Base-by-base conservation (phyloP, 2,797 vertebrate species). In the Coregonus suidteri region DNA sequence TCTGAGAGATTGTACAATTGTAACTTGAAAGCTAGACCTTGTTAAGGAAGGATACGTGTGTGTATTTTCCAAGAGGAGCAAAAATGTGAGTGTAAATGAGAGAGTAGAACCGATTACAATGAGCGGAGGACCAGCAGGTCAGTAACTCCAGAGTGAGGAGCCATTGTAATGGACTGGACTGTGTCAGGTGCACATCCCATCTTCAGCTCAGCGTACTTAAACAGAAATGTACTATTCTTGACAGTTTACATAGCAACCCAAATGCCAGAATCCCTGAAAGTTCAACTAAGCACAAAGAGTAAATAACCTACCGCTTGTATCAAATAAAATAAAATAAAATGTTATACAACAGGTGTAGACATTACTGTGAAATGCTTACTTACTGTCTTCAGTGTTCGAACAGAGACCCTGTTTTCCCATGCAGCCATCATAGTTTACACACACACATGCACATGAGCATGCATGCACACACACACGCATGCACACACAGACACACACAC, bases 171-270 rank as follows among this genome's bases (percentile, higher is more conserved):
- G 59, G n/a, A 64, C 59, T 64, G 59, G 16, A 15, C 16, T 54
- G 14, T 15, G 14, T 54, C 53, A 15, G 53, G 53, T 56, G 53
- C 5, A 18, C 53, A 56, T 56, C 14, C 41, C 41, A 47, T 47
- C 9, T 47, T 47, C 41, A 47, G 41, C 41, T 47, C 41, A 76
- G 4, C 16, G 6, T 25, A 18, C 20, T 54, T 34, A 56, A 13
- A 3, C 71, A 52, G 51, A 35, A 7, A 65, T 65, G 15, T 25
- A 75, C 14, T 3, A 18, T 56, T n/a, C 3, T 11, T n/a, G n/a
- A 5, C 52, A 73, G 31, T 59, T 56, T 59, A 59, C 52, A 73
- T 59, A 56, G 30, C 52, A 56, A 73, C 31, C 59, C 71, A 73
- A 56, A 56, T 59, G 53, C 30, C 52, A 9, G 53, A 51, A 67